Percentiles rank a stretch among this genome's conserved stretches.
phyloP scores from a whole-genome alignment of 2,797 vertebrate species.

The Coregonus ussuriensis region DNA sequence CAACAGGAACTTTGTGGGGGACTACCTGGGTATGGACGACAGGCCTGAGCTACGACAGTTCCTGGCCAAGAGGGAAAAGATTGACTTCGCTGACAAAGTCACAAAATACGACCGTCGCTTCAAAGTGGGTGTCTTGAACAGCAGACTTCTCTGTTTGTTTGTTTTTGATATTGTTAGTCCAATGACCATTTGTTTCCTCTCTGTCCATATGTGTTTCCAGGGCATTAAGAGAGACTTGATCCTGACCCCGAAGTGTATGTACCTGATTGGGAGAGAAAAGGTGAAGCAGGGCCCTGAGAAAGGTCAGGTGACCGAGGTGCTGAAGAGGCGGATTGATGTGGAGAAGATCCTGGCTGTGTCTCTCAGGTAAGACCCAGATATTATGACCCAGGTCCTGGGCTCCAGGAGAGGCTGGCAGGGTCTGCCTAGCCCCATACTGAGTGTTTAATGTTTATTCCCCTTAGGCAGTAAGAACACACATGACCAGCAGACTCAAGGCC shows the following conservation, averaged over 20 bases:
- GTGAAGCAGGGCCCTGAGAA: slow-evolving; percentile 95
- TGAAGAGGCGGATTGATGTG: slow-evolving; percentile 90
- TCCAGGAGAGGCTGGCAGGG: slow-evolving; percentile 41
- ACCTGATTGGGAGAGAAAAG: slow-evolving; percentile 94
- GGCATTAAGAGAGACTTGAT: slow-evolving; percentile 92
- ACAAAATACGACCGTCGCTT: slow-evolving; percentile 94
- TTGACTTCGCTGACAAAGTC: slow-evolving; percentile 94
- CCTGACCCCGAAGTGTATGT: slow-evolving; percentile 90
- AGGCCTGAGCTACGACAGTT: slow-evolving; percentile 80
- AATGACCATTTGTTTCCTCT: background rate
- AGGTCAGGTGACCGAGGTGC: slow-evolving; percentile 90
- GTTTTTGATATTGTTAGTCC: background rate
- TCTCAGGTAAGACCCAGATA: slow-evolving; percentile 80
- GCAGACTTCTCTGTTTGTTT: background rate
- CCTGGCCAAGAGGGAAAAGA: slow-evolving; percentile 93
- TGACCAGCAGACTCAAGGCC: background rate
- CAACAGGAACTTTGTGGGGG: slow-evolving; percentile 96
- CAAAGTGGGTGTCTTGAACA: slow-evolving; percentile 77
- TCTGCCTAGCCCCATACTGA: no score
- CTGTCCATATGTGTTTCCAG: slow-evolving; percentile 86
- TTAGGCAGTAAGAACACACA: background rate
- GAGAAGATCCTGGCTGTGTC: slow-evolving; percentile 91
- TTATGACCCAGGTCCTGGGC: slow-evolving; percentile 76
- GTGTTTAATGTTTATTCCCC: background rate
- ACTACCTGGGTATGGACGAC: slow-evolving; percentile 85